Evolutionary conservation across 2,113 vertebrate species (phyloP), one percentile per base, ranked within the genome.

Genomic region (Bolborhynchus lineola): DNA sequence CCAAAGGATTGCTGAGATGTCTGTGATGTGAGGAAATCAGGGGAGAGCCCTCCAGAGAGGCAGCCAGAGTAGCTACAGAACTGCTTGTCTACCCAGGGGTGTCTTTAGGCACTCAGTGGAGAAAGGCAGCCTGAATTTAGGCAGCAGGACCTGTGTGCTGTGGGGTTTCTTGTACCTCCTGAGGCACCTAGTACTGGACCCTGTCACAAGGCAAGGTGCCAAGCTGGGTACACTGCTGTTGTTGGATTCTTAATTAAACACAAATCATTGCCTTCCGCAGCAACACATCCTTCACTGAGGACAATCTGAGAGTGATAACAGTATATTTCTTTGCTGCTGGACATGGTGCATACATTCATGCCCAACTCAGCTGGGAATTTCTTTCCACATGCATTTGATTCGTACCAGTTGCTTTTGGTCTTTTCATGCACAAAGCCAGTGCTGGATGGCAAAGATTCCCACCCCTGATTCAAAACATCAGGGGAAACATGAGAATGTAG

Each of bases 211-310:
- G 13, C 23, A 71, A 74, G n/a, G n/a, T 10, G 6, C 25, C 53
- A 76, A 50, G 24, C 12, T 80, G 63, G 63, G 63, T 42, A 63
- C 5, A 19, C 19, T 46, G 41, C 21, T 65, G 55, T 21, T 59
- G 19, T 59, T 95, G 89, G 78, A 60, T 95, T 92, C 86, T 82
- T 79, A 76, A 72, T 10, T 84, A 65, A 89, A 75, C 47, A 81
- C 24, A 86, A 79, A 87, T 60, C 42, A 37, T 16, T 81, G 50
- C 60, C 39, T 53, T 80, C 69, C 57, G 37, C 44, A 53, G 26
- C 49, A 59, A 47, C n/a, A 11, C 16, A 59, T 92, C 49, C 44
- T 75, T 93, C 64, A 59, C 19, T 18, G 33, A 55, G 62, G 52
- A 55, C 46, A 88, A 42, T 8, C 23, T 44, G 46, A 46, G 60